Percentiles rank a stretch among this genome's conserved stretches.
Evolutionary conservation across 2,113 vertebrate species (phyloP).

Genomic region (Polyodon spathula): DNA sequence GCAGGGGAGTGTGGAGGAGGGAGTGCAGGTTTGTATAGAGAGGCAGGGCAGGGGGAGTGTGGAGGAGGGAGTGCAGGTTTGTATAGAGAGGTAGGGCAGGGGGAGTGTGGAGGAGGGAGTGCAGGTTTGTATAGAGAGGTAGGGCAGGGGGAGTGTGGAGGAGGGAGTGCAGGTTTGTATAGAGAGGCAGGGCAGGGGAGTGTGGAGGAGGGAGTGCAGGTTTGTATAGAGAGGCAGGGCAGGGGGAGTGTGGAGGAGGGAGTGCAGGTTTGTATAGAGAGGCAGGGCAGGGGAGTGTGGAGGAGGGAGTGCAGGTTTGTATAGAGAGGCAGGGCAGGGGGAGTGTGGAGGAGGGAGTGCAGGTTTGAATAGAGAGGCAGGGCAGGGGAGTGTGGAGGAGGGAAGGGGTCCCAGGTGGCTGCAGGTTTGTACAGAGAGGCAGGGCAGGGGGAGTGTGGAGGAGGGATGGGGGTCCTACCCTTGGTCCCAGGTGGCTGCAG

Average conservation of each 20-base stretch:
- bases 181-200: background rate
- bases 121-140: background rate
- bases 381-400: too few relatives aligned
- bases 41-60: background rate
- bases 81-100: background rate
- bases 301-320: too few relatives aligned
- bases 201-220: background rate
- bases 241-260: too few relatives aligned
- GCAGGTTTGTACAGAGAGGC: background rate
- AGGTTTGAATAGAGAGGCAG: too few relatives aligned
- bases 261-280: too few relatives aligned
- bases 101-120: background rate
- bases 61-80: background rate
- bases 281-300: too few relatives aligned
- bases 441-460: background rate
- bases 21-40: background rate
- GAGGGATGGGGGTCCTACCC: conserved; percentile 55
- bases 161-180: background rate
- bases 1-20: background rate
- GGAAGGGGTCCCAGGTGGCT: too few relatives aligned
- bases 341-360: too few relatives aligned
- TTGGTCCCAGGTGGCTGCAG: conserved; percentile 94
- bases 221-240: too few relatives aligned
- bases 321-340: too few relatives aligned
- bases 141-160: background rate